Base-by-base conservation (phyloP, 2,888 invertebrate species). In the Erpobdella octoculata region DNA sequence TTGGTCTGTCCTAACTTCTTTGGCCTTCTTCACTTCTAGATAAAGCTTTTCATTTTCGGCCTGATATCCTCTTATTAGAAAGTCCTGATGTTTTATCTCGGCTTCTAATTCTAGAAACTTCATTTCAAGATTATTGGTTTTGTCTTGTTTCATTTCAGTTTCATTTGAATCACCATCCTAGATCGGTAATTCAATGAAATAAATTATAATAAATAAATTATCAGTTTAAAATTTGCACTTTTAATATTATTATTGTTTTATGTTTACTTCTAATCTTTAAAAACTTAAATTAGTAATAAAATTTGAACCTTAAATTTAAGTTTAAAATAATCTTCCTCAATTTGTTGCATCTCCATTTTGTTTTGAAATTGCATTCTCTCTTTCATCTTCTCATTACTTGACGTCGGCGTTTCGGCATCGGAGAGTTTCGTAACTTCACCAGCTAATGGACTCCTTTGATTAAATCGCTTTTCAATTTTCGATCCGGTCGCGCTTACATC, bases 41-140 rank as follows among this genome's bases (percentile, higher is more conserved):
- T 58, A 69, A 15, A 69, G 15, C n/a, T 48, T 48, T 36, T 53
- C 58, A 35, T 41, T 48, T 48, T 69, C 69, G 2, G 28, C 69
- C 37, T 69, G 69, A 36, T 69, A 69, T 12, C 58, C 69, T 37
- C 48, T 69, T 25, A 69, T 53, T n/a, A 69, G 46, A 18, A 53
- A 18, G 1, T 69, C 69, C 35, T 69, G 69, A 33, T 31, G 18
- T 21, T 48, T 1, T 35, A 69, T 18, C 46, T 67, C 35, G n/a
- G 36, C 37, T 37, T 65, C 38, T 25, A 53, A 28, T 15, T 53
- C 53, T 53, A n/a, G 9, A n/a, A 53, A 21, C 28, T 53, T 53
- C n/a, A n/a, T 28, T 28, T 53, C 21, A 28, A 53, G 18, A 4
- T 8, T 9, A 53, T 53, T 15, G 5, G 21, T n/a, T 6, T 53